Conservation (phyloP, 2,888 invertebrate genomes). For the Phasia obesa region DNA sequence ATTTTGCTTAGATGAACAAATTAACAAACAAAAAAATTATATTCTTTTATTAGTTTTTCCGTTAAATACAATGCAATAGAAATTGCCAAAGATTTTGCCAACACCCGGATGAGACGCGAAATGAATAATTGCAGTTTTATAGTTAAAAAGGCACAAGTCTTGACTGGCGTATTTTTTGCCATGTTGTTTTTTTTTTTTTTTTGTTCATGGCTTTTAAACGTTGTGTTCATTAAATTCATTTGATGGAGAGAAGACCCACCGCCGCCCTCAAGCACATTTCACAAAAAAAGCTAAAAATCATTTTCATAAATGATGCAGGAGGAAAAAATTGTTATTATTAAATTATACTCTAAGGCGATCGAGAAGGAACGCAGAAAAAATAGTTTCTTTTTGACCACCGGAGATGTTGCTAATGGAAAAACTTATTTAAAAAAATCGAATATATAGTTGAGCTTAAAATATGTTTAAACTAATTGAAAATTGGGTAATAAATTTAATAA, state of each 20-base stretch:
- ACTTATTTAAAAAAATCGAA: too few species aligned
- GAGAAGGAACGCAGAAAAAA: slow-evolving; percentile 4
- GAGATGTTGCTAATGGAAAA: neutral
- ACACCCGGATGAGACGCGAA: slow-evolving; percentile 31
- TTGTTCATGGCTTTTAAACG: slow-evolving; percentile 14
- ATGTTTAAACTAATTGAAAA: too few species aligned
- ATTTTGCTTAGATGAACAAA: slow-evolving; percentile 35
- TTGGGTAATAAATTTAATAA: too few species aligned
- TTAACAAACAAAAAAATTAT: slow-evolving; percentile 18
- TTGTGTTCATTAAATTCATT: slow-evolving; percentile 50
- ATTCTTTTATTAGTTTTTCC: slow-evolving; percentile 43
- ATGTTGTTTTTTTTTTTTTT: neutral
- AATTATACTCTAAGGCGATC: slow-evolving; percentile 34
- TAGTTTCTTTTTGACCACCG: neutral
- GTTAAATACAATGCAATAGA: slow-evolving; percentile 48
- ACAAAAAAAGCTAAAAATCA: slow-evolving; percentile 56
- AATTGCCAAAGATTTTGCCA: slow-evolving; percentile 41
- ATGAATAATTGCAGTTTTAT: slow-evolving; percentile 63
- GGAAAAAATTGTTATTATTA: slow-evolving; percentile 39
- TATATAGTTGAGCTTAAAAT: too few species aligned
- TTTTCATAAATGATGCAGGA: slow-evolving; percentile 52
- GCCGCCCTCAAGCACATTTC: slow-evolving; percentile 65
- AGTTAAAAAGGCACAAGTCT: slow-evolving; percentile 9
- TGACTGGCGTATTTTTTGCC: neutral
- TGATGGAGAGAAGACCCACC: slow-evolving; percentile 62